A percentile compares a stretch with the other conserved stretches of the same genome.
Conservation (phyloP, 2,113 vertebrate species). For the Takifugu flavidus region DNA sequence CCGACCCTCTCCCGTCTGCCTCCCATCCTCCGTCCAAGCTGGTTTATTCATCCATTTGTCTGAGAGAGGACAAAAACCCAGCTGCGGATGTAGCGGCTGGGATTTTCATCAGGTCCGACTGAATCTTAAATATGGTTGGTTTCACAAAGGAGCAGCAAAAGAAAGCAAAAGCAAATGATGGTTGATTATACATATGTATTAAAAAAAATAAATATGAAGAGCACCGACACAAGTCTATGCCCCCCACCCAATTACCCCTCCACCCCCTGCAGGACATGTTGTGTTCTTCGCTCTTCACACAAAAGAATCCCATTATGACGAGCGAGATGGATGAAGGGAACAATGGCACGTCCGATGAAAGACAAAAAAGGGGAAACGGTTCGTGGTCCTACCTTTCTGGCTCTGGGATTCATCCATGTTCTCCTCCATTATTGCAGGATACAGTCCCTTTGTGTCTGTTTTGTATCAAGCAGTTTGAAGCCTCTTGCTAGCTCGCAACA, state of each 20-base stretch:
- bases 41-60: constrained; percentile 22
- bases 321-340: constrained; percentile 36
- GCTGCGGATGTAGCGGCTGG: neutral
- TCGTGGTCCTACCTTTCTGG: constrained; percentile 61
- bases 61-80: neutral
- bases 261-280: constrained; percentile 19
- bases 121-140: neutral
- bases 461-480: constrained; percentile 56
- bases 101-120: constrained; percentile 1
- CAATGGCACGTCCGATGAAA: constrained; percentile 35
- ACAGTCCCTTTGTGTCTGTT: constrained; percentile 57
- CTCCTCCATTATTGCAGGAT: constrained; percentile 65
- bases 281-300: constrained; percentile 27
- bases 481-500: constrained; percentile 54
- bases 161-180: neutral
- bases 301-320: constrained; percentile 38
- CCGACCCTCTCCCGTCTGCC: constrained; percentile 5
- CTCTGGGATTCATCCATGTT: constrained; percentile 68
- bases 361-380: constrained; percentile 6
- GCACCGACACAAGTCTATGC: neutral
- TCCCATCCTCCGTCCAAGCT: constrained; percentile 6
- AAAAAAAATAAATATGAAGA: constrained; percentile 1
- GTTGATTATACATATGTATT: neutral
- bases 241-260: neutral
- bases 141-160: neutral